Evolutionary conservation across 23 tunicate genomes (phyloP), one percentile per base, ranked within the genome.

Genomic region (Ciona savignyi): DNA sequence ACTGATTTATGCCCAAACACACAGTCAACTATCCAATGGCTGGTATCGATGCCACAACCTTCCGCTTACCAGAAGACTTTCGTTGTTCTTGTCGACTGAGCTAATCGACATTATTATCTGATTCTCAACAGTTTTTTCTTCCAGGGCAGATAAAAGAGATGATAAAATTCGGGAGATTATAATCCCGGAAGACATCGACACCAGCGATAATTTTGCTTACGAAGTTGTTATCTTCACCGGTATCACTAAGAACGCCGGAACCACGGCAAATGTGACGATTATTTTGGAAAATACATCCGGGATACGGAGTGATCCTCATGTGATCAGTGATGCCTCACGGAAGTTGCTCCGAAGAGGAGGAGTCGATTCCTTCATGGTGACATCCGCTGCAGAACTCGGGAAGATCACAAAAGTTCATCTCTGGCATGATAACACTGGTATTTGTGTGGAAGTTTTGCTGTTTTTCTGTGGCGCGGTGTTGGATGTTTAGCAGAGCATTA

Each of bases 401-500:
- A 66, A 77, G 72, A 82, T 88, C 2, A 65, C 33, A 29, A 81
- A 60, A 33, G 72, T 88, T 6, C 73, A 35, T 19, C 49, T 88
- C 19, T 88, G 96, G 96, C 96, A 88, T 34, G 96, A 88, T 71
- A 88, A 88, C 72, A 62, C 81, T 35, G 96, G 96, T 88, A n/a
- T n/a, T n/a, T n/a, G n/a, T n/a, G n/a, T n/a, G n/a, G n/a, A n/a
- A n/a, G n/a, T n/a, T n/a, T n/a, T n/a, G n/a, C n/a, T n/a, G n/a
- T n/a, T n/a, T n/a, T n/a, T n/a, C n/a, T n/a, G n/a, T n/a, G n/a
- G n/a, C n/a, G n/a, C n/a, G n/a, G n/a, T n/a, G n/a, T n/a, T n/a
- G n/a, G n/a, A n/a, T n/a, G n/a, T n/a, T n/a, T n/a, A n/a, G n/a
- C n/a, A n/a, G n/a, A n/a, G n/a, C n/a, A n/a, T n/a, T n/a, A n/a